Base-by-base conservation (phyloP, 2,113 vertebrate genomes). In the Solea senegalensis region DNA sequence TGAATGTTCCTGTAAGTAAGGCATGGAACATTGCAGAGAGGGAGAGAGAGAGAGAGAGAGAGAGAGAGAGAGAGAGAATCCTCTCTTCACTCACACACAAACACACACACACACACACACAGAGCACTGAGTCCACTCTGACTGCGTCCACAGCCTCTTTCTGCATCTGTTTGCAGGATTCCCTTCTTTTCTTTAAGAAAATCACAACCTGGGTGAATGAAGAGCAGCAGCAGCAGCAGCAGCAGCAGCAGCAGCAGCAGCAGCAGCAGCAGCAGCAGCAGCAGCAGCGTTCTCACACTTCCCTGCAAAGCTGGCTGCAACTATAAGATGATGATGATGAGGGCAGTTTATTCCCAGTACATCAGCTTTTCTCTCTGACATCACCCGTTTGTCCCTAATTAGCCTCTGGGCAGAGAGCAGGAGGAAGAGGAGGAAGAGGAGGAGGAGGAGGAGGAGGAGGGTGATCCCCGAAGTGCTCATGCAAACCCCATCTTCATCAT, bases 11-110 rank as follows among this genome's bases (percentile, higher is more conserved):
- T 88, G 88, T 78, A 86, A 91, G 80, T 74, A 70, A 64, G 72
- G 74, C 81, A 60, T 62, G 81, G 82, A 81, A 34, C 28, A 34
- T 34, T 34, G 28, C 28, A 34, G 28, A 34, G 28, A 34, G 28
- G 5, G 28, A 34, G 28, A 34, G 28, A 34, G 2, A 5, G 28
- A 34, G 28, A 34, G 2, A 5, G 28, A 34, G 28, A 34, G 2
- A 82, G 81, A 86, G 78, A 86, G 73, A 34, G 2, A 5, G 28
- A 34, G 28, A 34, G 2, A 82, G 81, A 71, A 78, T 79, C 74
- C 81, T 86, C 69, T 81, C 86, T 77, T 4, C 90, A 86, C 90
- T 90, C 88, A 81, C 88, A 86, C 80, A 88, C 43, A 82, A 82
- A 84, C 85, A 82, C 85, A 86, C 74, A 85, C 65, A 88, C 78